Evolutionary conservation across 1,140 invertebrate species (phyloP).

Genomic region (Musca domestica): DNA sequence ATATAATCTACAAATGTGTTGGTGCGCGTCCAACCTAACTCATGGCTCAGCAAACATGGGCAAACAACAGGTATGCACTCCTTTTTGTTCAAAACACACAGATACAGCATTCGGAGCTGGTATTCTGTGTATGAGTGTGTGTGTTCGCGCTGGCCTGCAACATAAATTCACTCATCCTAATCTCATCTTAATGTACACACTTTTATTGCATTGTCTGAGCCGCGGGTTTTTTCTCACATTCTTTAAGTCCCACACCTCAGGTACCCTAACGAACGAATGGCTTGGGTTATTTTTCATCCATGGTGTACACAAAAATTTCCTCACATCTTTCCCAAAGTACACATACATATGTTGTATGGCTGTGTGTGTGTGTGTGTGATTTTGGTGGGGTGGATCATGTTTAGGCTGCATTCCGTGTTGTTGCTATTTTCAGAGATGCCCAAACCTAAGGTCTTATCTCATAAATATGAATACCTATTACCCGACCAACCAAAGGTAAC

Average conservation of each 20-base stretch:
- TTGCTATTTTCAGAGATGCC: not conserved
- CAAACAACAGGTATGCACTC: slow-evolving; percentile 14
- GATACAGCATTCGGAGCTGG: too few relatives aligned
- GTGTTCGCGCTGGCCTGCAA: too few relatives aligned
- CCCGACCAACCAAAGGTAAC: too few relatives aligned
- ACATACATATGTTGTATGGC: too few relatives aligned
- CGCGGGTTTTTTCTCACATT: too few relatives aligned
- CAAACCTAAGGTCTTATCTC: not conserved
- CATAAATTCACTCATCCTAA: too few relatives aligned
- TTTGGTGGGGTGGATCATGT: slow-evolving; percentile 16
- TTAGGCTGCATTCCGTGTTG: not conserved
- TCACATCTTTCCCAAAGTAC: not conserved
- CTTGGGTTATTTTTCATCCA: slow-evolving; percentile 6
- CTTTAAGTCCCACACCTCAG: not conserved
- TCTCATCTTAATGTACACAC: too few relatives aligned
- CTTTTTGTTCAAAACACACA: not conserved
- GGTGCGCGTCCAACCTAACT: not conserved
- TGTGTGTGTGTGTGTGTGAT: too few relatives aligned
- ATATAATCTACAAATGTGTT: not conserved
- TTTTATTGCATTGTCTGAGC: too few relatives aligned
- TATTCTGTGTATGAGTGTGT: too few relatives aligned
- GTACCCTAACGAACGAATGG: not conserved
- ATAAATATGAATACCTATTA: too few relatives aligned
- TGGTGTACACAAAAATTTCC: not conserved
- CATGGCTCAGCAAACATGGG: not conserved